Evolutionary conservation across 2,888 invertebrate species (phyloP).

Genomic region (Cepaea hortensis): DNA sequence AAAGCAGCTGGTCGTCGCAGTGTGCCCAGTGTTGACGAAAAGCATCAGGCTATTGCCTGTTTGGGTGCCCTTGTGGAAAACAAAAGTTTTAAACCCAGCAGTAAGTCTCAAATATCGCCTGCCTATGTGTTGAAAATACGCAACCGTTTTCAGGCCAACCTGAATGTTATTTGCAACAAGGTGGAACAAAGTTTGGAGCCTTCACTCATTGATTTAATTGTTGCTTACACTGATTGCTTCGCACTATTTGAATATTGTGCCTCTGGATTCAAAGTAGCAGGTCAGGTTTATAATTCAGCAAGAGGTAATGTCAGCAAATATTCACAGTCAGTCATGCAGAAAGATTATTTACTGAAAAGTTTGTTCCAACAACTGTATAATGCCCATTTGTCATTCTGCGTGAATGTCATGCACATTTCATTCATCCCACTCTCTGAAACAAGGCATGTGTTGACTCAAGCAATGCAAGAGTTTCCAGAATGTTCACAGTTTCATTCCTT

Average conservation of each 20-base stretch:
- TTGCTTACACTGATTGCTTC: constrained; percentile 60
- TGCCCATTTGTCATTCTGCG: constrained; percentile 58
- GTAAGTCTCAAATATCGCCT: constrained; percentile 22
- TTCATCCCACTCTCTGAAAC: constrained; percentile 60
- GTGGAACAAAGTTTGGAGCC: not conserved
- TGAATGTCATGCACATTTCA: constrained; percentile 61
- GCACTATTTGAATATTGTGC: constrained; percentile 71
- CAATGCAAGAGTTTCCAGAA: constrained; percentile 64
- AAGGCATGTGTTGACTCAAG: constrained; percentile 59
- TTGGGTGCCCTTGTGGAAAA: constrained; percentile 56
- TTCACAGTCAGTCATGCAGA: constrained; percentile 24
- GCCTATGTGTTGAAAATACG: constrained; percentile 47
- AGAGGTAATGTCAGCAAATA: constrained; percentile 2
- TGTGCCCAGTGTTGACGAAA: constrained; percentile 40
- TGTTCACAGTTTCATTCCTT: constrained; percentile 61
- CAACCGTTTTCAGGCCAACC: constrained; percentile 47
- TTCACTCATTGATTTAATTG: not conserved
- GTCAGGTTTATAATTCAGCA: not conserved
- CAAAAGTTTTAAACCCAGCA: constrained; percentile 51
- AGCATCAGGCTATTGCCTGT: constrained; percentile 46
- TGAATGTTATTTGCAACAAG: constrained; percentile 25
- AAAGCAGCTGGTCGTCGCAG: constrained; percentile 12
- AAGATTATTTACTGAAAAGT: not conserved
- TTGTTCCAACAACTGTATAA: constrained; percentile 47
- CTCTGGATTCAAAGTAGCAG: constrained; percentile 57